Base-by-base conservation (phyloP, 2,797 vertebrate species). In the Falco berigora region DNA sequence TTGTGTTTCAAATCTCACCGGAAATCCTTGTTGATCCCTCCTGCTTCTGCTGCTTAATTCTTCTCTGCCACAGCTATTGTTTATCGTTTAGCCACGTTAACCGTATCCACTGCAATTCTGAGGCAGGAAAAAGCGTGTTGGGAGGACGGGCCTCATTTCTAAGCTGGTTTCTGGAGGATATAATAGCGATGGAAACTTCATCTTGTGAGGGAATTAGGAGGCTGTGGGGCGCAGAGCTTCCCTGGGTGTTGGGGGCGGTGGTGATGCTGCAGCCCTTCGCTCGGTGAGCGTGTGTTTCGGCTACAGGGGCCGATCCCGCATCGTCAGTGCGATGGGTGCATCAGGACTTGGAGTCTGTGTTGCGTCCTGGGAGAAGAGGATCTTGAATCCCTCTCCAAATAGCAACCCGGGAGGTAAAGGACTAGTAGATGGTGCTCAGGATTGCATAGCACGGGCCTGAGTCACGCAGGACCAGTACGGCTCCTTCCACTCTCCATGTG, bases 1-100 rank as follows among this genome's bases (percentile, higher is more conserved):
- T 96, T 97, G 95, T 92, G 89, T 94, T 95, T 69, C 82, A 88
- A 86, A 94, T 94, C 94, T 95, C 95, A 24, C 68, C 8, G 62
- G 95, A 95, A 94, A 95, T 86, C 91, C 92, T 69, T 12, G 9
- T 1, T 69, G 94, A 94, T 84, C 87, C 85, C 86, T 88, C 64
- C 25, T 62, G 81, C 92, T 91, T 71, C 92, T 95, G 90, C 90
- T 77, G 84, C 85, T 92, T 22, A 25, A 28, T 84, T 92, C 93
- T 72, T 1, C 6, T 47, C 85, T 28, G 44, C 34, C 84, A 9
- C 74, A 69, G 94, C 86, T 55, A 55, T 87, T 67, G 95, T 25
- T 72, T 20, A 44, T 32, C 36, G 2, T 17, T 68, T 30, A 46
- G 81, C 75, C 32, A 5, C 1, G 38, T 12, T 59, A 28, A 14